Percentiles rank a stretch among this genome's conserved stretches.
phyloP scores from a whole-genome alignment of 2,888 invertebrate species.

The Coelinius sp. region DNA sequence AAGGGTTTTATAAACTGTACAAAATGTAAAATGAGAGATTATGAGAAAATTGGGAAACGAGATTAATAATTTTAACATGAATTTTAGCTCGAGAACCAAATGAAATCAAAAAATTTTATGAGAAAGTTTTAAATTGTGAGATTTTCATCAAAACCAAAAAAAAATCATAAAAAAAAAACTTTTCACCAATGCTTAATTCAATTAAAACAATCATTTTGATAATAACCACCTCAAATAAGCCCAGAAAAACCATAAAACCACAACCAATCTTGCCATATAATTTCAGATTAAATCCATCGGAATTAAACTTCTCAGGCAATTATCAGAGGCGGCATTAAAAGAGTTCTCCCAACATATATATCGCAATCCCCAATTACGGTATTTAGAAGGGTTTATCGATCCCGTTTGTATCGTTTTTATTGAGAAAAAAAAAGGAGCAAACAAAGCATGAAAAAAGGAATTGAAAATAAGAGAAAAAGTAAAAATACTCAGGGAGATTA shows the following conservation, averaged over 20 bases:
- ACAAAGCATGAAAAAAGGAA: neutral
- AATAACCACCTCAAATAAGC: conserved; percentile 1
- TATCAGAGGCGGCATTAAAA: conserved; percentile 17
- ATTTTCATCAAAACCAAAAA: neutral
- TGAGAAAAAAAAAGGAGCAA: neutral
- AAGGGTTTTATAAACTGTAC: neutral
- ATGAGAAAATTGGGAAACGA: no score
- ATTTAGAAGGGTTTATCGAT: conserved; percentile 26
- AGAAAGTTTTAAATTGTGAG: no score
- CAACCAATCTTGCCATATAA: conserved; percentile 8
- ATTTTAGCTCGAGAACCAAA: no score
- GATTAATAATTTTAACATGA: no score
- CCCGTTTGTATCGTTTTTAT: neutral
- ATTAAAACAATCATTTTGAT: neutral
- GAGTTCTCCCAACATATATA: conserved; percentile 14
- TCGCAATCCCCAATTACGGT: conserved; percentile 29
- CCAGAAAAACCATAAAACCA: neutral
- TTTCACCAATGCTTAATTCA: neutral
- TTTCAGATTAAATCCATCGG: conserved; percentile 4
- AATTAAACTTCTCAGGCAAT: conserved; percentile 26
- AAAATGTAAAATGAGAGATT: neutral
- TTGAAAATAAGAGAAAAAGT: neutral
- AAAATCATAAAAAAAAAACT: neutral
- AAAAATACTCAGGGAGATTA: neutral
- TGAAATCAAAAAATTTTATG: no score